These are phyloP conservation scores for Nebria salina DNA, from an alignment of 2,888 invertebrate genomes.

Conservation along the genomic window DNA sequence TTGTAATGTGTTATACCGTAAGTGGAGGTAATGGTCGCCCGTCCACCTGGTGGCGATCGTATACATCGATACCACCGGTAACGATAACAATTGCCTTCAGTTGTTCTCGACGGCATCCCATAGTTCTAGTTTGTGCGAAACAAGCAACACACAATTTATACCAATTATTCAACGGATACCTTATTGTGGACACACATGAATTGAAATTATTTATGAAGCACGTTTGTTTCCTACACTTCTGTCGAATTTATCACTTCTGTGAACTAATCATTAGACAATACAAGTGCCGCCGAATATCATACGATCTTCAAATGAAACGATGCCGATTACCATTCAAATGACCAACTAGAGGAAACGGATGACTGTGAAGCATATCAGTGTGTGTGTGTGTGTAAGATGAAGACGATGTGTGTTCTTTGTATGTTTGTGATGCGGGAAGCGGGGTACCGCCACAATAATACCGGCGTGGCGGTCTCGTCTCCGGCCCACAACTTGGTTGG, in stretches of 20 bases:
- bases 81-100: constrained; percentile 44
- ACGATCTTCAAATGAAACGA: constrained; percentile 1
- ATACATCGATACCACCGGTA: constrained; percentile 31
- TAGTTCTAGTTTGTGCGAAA: neutral
- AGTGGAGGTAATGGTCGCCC: constrained; percentile 37
- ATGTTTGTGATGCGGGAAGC: constrained; percentile 24
- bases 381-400: constrained; percentile 11
- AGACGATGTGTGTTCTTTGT: constrained; percentile 23
- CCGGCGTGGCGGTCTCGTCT: constrained; percentile 1
- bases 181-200: neutral
- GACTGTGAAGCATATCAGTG: neutral
- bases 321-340: constrained; percentile 1
- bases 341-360: neutral
- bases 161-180: neutral
- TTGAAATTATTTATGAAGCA: no score
- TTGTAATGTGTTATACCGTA: constrained; percentile 47
- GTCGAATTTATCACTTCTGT: neutral
- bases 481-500: constrained; percentile 8
- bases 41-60: constrained; percentile 42
- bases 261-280: neutral
- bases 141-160: neutral
- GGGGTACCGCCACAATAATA: constrained; percentile 2
- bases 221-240: no score
- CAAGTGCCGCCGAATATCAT: neutral
- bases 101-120: constrained; percentile 31